Percentiles rank a stretch among this genome's conserved stretches.
These are phyloP conservation scores for Dicerorhinus sumatrensis DNA, from an alignment of 2,113 vertebrate species.

Conservation along the genomic window DNA sequence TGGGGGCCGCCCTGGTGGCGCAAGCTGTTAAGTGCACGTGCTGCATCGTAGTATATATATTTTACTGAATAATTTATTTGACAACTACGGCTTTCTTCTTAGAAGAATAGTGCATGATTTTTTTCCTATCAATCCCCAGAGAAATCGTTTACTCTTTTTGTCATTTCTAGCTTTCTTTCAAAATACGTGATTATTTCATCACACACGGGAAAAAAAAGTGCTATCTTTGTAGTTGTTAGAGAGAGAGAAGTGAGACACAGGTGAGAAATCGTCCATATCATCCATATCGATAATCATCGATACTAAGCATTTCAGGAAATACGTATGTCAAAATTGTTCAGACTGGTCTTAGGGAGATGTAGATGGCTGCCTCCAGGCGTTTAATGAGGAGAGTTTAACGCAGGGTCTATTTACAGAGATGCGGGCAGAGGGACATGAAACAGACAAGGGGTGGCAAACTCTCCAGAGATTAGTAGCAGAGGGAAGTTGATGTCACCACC, in stretches of 20 bases:
- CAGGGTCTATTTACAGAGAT: not conserved
- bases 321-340: not conserved
- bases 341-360: not conserved
- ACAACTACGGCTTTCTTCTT: constrained; percentile 74
- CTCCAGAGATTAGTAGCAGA: not conserved
- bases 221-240: constrained; percentile 55
- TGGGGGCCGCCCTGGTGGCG: too few species aligned
- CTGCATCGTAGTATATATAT: constrained; percentile 44
- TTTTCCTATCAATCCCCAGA: constrained; percentile 65
- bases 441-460: accelerated
- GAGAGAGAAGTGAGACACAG: not conserved
- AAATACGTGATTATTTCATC: constrained; percentile 75
- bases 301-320: not conserved
- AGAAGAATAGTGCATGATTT: not conserved
- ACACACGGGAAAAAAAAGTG: constrained; percentile 67
- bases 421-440: not conserved
- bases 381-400: not conserved
- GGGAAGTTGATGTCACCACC: not conserved
- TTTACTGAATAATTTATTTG: constrained; percentile 72
- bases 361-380: not conserved
- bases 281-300: not conserved
- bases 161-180: constrained; percentile 56
- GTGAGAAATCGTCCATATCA: not conserved
- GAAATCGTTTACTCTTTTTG: constrained; percentile 75
- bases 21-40: too few species aligned